These are phyloP conservation scores for Microchrysa polita DNA, from an alignment of 2,888 invertebrate species.

Conservation along the genomic window DNA sequence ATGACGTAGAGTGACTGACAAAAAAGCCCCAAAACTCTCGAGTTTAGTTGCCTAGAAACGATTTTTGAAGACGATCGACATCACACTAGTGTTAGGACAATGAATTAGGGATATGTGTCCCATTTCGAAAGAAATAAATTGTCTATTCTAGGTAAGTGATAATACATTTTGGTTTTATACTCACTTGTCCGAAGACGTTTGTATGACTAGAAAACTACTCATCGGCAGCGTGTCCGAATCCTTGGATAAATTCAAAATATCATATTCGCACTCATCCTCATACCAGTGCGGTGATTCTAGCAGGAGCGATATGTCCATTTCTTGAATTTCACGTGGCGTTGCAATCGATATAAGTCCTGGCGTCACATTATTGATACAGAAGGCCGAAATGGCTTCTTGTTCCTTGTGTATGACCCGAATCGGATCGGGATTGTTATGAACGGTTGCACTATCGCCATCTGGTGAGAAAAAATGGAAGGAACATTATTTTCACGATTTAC, in stretches of 20 bases:
- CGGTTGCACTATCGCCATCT: slow-evolving; percentile 52
- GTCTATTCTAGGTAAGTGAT: no score
- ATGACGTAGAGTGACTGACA: no score
- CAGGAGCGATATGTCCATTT: slow-evolving; percentile 94
- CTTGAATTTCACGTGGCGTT: slow-evolving; percentile 96
- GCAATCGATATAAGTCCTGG: slow-evolving; percentile 88
- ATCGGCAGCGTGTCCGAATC: slow-evolving; percentile 79
- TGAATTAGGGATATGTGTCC: neutral
- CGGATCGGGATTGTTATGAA: slow-evolving; percentile 71
- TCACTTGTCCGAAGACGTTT: slow-evolving; percentile 71
- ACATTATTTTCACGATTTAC: no score
- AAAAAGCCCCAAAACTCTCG: no score
- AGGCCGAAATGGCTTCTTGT: slow-evolving; percentile 96
- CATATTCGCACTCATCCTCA: slow-evolving; percentile 97
- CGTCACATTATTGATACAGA: slow-evolving; percentile 93
- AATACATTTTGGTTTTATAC: no score
- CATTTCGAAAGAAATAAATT: no score
- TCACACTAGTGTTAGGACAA: neutral
- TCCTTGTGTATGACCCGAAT: slow-evolving; percentile 98
- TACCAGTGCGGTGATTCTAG: slow-evolving; percentile 93
- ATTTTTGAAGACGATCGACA: slow-evolving; percentile 1
- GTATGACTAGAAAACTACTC: slow-evolving; percentile 91
- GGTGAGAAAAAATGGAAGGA: neutral
- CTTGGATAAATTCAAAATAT: slow-evolving; percentile 83
- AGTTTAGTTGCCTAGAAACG: no score